These are phyloP conservation scores for Oeneis ivallda DNA, from an alignment of 2,888 invertebrate species.

Conservation along the genomic window DNA sequence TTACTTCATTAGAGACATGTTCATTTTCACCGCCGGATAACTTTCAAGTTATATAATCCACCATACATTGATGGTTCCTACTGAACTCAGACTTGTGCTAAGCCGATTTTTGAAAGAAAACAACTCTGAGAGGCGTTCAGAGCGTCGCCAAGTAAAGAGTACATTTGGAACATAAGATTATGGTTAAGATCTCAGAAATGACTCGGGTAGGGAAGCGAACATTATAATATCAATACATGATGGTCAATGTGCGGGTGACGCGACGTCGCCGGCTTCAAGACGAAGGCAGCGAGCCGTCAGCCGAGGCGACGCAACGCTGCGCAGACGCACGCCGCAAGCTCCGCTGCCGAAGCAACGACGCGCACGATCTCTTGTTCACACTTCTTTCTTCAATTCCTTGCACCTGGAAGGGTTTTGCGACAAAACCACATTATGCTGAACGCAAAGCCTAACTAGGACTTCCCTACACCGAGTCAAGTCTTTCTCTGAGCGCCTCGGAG, in stretches of 20 bases:
- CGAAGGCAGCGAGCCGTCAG: slow-evolving; percentile 41
- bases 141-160: slow-evolving; percentile 43
- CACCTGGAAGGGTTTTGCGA: slow-evolving; percentile 81
- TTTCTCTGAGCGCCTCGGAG: slow-evolving; percentile 67
- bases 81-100: slow-evolving; percentile 10
- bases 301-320: slow-evolving; percentile 32
- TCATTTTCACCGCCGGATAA: slow-evolving; percentile 1
- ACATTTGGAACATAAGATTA: background rate
- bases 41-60: slow-evolving; percentile 14
- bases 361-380: slow-evolving; percentile 40
- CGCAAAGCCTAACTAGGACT: slow-evolving; percentile 72
- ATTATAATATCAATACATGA: slow-evolving; percentile 50
- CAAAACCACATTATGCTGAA: slow-evolving; percentile 81
- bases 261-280: slow-evolving; percentile 45
- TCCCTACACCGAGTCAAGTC: slow-evolving; percentile 76
- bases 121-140: slow-evolving; percentile 65
- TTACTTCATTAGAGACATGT: slow-evolving; percentile 53
- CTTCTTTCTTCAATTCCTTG: slow-evolving; percentile 68
- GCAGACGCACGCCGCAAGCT: slow-evolving; percentile 39
- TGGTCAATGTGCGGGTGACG: slow-evolving; percentile 50
- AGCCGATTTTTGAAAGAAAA: slow-evolving; percentile 36
- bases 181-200: slow-evolving; percentile 50
- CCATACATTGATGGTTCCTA: slow-evolving; percentile 19
- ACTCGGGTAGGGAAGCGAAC: slow-evolving; percentile 74
- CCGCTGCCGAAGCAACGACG: slow-evolving; percentile 45